Evolutionary conservation across 2,888 invertebrate genomes (phyloP), one percentile per base, ranked within the genome.

Genomic region (Heliconius hortense): DNA sequence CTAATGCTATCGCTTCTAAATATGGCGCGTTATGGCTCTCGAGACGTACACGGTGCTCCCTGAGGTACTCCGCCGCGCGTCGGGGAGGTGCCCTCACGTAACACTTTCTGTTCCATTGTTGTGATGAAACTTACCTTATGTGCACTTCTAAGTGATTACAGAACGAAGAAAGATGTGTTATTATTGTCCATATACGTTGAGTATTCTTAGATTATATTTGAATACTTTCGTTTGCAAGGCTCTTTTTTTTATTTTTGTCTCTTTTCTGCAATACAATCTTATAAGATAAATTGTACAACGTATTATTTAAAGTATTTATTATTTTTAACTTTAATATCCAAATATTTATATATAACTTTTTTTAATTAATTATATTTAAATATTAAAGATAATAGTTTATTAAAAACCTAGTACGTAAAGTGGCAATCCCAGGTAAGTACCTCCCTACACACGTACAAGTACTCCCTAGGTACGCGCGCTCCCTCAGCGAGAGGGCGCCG

Each of bases 1-100:
- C 67, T 73, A 73, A 62, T 73, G 73, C 68, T 43, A 68, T 73
- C 13, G 68, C 35, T 59, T 18, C 74, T 70, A 56, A 74, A 70
- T 63, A 74, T 74, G 74, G 74, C 21, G 28, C 63, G 69, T 64
- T 74, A 39, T 62, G 70, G 74, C 69, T 28, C 63, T 62, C 28
- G 31, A 4, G 63, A 62, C 72, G 35, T 60, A 72, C 62, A 56
- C 21, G 21, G 53, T 2, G 53, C 53, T 66, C 56, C 59, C 56
- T 67, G 66, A 39, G 62, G 35, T 39, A 53, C 59, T 43, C 26
- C 31, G 10, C n/a, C 43, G 4, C 15, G 24, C 18, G 43, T 10
- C 2, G n/a, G 15, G n/a, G 28, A n/a, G 31, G 59, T 28, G 8
- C 10, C 8, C 35, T 1, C 35, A 69, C 59, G 24, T 59, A 59